phyloP scores from a whole-genome alignment of 2,113 vertebrate genomes.

The Stomatorhinus ivindoensis region DNA sequence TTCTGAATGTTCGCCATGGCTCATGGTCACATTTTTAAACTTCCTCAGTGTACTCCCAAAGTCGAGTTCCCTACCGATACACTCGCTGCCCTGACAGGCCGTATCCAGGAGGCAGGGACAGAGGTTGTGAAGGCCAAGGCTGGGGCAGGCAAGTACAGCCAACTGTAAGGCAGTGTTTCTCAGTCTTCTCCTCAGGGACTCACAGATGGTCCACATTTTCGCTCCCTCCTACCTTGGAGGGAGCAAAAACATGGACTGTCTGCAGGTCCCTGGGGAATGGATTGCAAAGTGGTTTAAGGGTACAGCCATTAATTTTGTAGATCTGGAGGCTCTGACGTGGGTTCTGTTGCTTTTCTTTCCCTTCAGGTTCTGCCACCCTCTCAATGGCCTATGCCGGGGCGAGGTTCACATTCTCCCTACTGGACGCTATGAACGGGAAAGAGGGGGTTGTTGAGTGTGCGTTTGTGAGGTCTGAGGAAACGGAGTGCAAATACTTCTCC shows the following conservation, averaged over 20 bases:
- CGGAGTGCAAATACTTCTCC: conserved; percentile 88
- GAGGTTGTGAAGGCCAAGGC: conserved; percentile 97
- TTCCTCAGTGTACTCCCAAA: conserved; percentile 78
- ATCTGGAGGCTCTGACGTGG: neutral
- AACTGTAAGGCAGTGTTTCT: neutral
- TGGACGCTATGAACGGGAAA: conserved; percentile 92
- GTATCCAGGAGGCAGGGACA: conserved; percentile 95
- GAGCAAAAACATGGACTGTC: neutral
- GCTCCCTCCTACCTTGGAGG: neutral
- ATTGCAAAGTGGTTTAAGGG: neutral
- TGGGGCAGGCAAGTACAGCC: conserved; percentile 66
- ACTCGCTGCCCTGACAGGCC: conserved; percentile 65
- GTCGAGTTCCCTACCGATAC: conserved; percentile 88
- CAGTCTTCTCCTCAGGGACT: neutral
- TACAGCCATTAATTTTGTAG: neutral
- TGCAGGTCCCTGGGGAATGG: neutral
- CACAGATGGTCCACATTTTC: neutral
- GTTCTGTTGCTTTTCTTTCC: neutral
- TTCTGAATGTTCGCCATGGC: neutral
- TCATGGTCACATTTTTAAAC: conserved; percentile 5
- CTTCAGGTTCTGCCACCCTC: conserved; percentile 84
- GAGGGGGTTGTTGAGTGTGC: conserved; percentile 88
- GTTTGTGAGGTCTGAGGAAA: conserved; percentile 82
- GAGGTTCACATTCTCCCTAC: conserved; percentile 85
- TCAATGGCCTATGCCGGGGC: conserved; percentile 96